These are phyloP conservation scores for Stramonita haemastoma DNA, from an alignment of 2,888 invertebrate genomes.

Conservation along the genomic window DNA sequence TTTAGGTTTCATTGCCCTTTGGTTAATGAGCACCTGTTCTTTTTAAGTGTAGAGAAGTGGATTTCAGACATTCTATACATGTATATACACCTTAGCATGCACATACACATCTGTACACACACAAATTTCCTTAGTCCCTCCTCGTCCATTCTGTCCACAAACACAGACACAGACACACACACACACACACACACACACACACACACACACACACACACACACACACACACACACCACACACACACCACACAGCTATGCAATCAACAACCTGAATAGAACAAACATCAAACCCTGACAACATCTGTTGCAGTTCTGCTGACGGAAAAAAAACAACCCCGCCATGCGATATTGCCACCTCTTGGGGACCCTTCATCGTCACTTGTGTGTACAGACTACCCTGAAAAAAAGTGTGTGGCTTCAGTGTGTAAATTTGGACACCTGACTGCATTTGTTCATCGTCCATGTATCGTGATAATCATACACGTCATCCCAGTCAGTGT, in stretches of 20 bases:
- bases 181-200: neutral
- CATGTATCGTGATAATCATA: neutral
- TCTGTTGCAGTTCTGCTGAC: slow-evolving; percentile 23
- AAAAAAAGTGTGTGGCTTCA: neutral
- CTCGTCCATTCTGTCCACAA: neutral
- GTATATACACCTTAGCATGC: neutral
- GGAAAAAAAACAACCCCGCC: neutral
- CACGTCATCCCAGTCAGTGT: neutral
- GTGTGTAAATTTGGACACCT: neutral
- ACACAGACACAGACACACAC: slow-evolving; percentile 12
- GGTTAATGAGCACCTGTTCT: no score
- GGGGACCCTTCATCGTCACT: neutral
- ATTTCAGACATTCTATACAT: neutral
- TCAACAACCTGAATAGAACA: no score
- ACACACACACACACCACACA: neutral
- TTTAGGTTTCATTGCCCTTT: no score
- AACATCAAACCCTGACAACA: neutral
- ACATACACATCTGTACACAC: neutral
- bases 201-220: neutral
- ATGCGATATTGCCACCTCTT: neutral
- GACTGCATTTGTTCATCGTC: slow-evolving; percentile 9
- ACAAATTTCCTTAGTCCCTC: neutral
- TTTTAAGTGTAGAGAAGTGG: no score
- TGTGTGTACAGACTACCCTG: neutral
- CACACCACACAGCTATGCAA: no score